These are phyloP conservation scores for Colostygia pectinataria DNA, from an alignment of 2,888 invertebrate genomes.

Conservation along the genomic window DNA sequence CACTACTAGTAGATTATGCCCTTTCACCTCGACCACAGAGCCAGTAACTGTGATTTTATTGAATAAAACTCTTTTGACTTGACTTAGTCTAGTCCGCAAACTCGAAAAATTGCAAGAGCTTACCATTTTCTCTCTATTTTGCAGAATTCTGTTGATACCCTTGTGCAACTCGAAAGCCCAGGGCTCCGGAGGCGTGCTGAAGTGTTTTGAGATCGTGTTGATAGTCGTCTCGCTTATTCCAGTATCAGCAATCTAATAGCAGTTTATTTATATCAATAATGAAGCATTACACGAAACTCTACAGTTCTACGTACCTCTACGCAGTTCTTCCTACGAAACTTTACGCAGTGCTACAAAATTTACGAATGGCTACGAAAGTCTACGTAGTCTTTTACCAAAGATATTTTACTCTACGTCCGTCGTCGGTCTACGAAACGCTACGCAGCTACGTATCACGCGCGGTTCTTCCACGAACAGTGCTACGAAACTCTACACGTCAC, in stretches of 20 bases:
- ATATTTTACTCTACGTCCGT: too few species aligned
- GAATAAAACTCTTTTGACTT: too few species aligned
- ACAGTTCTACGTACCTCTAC: neutral
- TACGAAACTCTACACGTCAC: neutral
- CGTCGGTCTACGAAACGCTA: neutral
- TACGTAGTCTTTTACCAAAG: too few species aligned
- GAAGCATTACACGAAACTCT: too few species aligned
- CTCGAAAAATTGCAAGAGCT: too few species aligned
- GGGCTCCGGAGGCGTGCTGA: constrained; percentile 62
- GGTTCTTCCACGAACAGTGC: too few species aligned
- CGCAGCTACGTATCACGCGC: neutral
- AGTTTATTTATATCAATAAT: neutral
- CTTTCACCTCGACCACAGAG: too few species aligned
- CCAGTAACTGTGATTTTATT: too few species aligned
- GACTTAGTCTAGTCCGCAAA: too few species aligned
- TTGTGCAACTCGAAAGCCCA: constrained; percentile 74
- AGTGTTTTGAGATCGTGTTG: constrained; percentile 62
- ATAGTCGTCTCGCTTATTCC: constrained; percentile 58
- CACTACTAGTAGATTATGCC: too few species aligned
- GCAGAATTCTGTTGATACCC: constrained; percentile 61
- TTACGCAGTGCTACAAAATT: neutral
- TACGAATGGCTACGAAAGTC: neutral
- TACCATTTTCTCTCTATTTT: constrained; percentile 64
- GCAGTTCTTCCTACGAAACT: neutral
- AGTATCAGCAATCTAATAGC: constrained; percentile 57